Conservation (phyloP, 2,797 vertebrate species). For the Schizopygopsis pylzovi region DNA sequence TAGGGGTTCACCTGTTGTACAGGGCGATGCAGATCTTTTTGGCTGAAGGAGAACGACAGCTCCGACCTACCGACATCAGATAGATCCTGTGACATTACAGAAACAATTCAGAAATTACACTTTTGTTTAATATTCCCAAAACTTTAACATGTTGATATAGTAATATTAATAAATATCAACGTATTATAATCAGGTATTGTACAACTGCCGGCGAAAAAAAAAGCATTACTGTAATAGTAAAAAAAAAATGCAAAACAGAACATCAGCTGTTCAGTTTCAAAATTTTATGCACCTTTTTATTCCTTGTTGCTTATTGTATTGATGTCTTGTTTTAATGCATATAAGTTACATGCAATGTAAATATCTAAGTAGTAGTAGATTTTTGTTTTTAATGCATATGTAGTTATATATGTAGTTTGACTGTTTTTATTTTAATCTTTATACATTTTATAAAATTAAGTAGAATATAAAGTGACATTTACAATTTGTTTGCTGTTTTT, state of each 20-base stretch:
- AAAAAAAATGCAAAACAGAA: no score
- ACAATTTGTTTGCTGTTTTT: not conserved
- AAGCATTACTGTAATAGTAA: not conserved
- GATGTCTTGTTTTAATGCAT: not conserved
- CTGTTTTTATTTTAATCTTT: not conserved
- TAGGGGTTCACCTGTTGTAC: slow-evolving; percentile 86
- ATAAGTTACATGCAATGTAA: no score
- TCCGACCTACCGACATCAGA: slow-evolving; percentile 84
- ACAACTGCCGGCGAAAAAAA: not conserved
- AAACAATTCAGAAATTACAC: not conserved
- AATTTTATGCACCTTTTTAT: not conserved
- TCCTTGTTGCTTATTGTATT: no score
- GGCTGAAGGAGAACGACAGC: slow-evolving; percentile 89
- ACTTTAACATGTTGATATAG: not conserved
- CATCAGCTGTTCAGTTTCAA: not conserved
- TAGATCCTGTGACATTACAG: not conserved
- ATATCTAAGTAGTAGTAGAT: no score
- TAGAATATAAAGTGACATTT: not conserved
- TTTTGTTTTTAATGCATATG: not conserved
- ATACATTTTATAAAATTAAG: not conserved
- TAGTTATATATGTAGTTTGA: not conserved
- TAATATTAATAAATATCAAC: not conserved
- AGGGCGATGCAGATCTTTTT: slow-evolving; percentile 89
- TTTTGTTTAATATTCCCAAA: not conserved
- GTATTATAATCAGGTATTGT: not conserved